A percentile compares a stretch with the other conserved stretches of the same genome.
These are phyloP conservation scores for Cyanoliseus patagonus DNA, from an alignment of 2,113 vertebrate species.

Conservation along the genomic window DNA sequence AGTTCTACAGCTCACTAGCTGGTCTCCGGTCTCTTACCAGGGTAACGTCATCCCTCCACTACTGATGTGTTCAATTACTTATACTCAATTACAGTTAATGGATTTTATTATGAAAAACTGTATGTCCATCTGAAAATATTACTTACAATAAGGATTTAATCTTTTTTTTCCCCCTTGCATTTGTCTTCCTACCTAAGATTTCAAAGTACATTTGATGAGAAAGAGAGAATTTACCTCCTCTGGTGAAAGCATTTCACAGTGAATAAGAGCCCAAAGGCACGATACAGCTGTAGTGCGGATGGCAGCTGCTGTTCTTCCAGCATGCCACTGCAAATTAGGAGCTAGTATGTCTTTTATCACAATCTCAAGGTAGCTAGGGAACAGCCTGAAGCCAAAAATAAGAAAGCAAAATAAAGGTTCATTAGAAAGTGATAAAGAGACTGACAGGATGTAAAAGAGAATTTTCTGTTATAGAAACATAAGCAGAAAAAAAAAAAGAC, in stretches of 20 bases:
- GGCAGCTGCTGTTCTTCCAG: constrained; percentile 87
- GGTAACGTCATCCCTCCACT: not conserved
- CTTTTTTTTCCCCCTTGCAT: fast-evolving
- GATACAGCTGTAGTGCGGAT: constrained; percentile 88
- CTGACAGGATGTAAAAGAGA: constrained; percentile 9
- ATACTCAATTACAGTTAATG: not conserved
- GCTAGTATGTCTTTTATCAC: constrained; percentile 84
- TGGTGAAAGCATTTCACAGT: constrained; percentile 73
- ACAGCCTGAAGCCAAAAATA: constrained; percentile 76
- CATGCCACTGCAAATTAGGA: constrained; percentile 93
- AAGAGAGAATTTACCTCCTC: constrained; percentile 78
- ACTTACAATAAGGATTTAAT: not conserved
- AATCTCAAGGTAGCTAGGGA: constrained; percentile 78
- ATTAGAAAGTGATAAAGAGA: constrained; percentile 48
- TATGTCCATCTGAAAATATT: not conserved
- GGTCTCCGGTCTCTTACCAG: not conserved
- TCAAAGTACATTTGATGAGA: not conserved
- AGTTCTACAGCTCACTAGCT: not conserved
- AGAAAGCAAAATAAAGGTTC: constrained; percentile 24
- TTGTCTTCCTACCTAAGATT: not conserved
- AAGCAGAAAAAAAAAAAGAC: not conserved
- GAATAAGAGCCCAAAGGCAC: constrained; percentile 88
- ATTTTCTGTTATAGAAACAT: not conserved
- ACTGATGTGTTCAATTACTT: not conserved
- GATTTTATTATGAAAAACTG: not conserved